phyloP scores from a whole-genome alignment of 2,888 invertebrate species.

The Dolichopus griseipennis region DNA sequence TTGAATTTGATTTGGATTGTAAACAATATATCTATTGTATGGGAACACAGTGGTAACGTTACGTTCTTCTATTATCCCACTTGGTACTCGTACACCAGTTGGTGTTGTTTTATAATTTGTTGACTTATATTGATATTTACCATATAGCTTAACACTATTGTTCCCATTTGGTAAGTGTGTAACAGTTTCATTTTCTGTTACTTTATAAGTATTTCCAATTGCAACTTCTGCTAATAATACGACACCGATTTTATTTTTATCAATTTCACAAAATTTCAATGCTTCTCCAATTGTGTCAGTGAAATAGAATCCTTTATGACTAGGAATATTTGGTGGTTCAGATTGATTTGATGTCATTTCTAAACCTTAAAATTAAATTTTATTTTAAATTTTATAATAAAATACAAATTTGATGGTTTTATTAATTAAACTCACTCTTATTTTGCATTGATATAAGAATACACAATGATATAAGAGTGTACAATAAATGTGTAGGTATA shows the following conservation, averaged over 20 bases:
- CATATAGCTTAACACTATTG: not conserved
- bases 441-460: too few species aligned
- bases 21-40: not conserved
- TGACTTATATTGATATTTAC: too few species aligned
- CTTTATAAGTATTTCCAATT: not conserved
- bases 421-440: too few species aligned
- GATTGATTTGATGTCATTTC: not conserved
- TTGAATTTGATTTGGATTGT: not conserved
- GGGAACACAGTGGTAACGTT: not conserved
- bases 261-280: not conserved
- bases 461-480: too few species aligned
- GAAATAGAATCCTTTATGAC: not conserved
- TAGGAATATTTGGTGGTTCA: not conserved
- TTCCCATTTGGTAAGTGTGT: not conserved
- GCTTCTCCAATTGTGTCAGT: not conserved
- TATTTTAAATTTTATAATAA: too few species aligned
- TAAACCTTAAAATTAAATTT: too few species aligned
- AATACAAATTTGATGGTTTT: too few species aligned
- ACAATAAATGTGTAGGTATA: too few species aligned
- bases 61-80: too few species aligned
- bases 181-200: not conserved
- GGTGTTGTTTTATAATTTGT: too few species aligned
- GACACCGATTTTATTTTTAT: not conserved
- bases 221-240: not conserved
- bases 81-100: too few species aligned